Percentiles rank a stretch among this genome's conserved stretches.
Conservation (phyloP, 2,888 invertebrate genomes). For the Caradrina kadenii region DNA sequence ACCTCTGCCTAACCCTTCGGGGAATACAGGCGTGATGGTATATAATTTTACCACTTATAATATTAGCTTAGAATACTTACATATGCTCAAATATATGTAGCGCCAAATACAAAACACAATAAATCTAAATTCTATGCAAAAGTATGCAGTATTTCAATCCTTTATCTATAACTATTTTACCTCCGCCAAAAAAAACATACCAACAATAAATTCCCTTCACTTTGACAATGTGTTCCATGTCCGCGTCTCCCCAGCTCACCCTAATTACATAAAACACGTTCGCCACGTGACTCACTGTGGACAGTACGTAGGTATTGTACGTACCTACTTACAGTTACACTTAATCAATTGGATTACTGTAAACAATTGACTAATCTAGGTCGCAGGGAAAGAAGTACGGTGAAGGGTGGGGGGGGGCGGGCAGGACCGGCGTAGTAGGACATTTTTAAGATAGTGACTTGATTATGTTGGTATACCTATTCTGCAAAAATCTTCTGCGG, state of each 20-base stretch:
- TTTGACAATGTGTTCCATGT: constrained; percentile 4
- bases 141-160: too few relatives aligned
- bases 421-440: neutral
- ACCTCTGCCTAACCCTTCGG: too few relatives aligned
- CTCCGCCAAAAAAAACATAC: too few relatives aligned
- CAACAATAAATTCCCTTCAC: neutral
- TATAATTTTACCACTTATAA: too few relatives aligned
- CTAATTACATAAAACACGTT: constrained; percentile 56
- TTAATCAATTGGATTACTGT: constrained; percentile 63
- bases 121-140: too few relatives aligned
- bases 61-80: too few relatives aligned
- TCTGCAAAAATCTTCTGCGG: too few relatives aligned
- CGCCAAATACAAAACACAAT: too few relatives aligned
- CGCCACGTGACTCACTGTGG: constrained; percentile 51
- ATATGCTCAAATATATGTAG: too few relatives aligned
- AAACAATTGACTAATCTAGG: constrained; percentile 57
- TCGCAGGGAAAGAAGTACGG: neutral
- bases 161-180: too few relatives aligned
- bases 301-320: constrained; percentile 7
- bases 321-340: constrained; percentile 49
- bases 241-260: constrained; percentile 28
- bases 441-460: constrained; percentile 12
- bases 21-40: too few relatives aligned
- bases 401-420: too few relatives aligned
- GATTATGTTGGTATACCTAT: neutral